Evolutionary conservation across 2,797 vertebrate genomes (phyloP), one percentile per base, ranked within the genome.

Genomic region (Gymnopithys bicolor): DNA sequence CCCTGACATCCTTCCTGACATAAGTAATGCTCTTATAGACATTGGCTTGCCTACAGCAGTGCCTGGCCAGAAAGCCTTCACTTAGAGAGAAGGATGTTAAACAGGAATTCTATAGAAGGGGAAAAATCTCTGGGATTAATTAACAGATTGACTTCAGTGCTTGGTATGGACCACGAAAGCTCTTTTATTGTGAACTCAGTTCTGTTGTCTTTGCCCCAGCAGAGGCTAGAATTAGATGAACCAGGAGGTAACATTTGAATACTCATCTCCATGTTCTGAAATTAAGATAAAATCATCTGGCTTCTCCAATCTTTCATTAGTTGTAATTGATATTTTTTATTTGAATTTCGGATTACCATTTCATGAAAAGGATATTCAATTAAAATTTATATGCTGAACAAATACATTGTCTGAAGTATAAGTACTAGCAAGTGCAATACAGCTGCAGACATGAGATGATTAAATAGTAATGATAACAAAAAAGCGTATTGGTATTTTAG

Each of bases 401-500:
- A 33, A 24, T 35, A 64, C 30, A 68, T 71, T 79, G 19, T 10
- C 23, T 89, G 48, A 81, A 66, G 58, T 24, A 33, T n/a, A 58
- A 82, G 18, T 48, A 43, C 22, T 66, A 70, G 7, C 10, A 79
- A 58, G 5, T 13, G 2, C 13, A 73, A 15, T 66, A 51, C 7
- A 60, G 75, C 7, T 56, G 28, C 64, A 88, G 2, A 22, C 7
- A 13, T 39, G 15, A 84, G 28, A 33, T 39, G 67, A 66, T 62
- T 62, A 76, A 53, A 73, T 18, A 60, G 6, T 10, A 64, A 60
- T 51, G 22, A 43, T 58, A 56, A 37, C 6, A 67, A 88, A 82
- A 60, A 77, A 33, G 1, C 0, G 1, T 48, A 39, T 21, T 17
- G 11, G 2, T 43, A 13, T 49, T n/a, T 70, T 60, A 45, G 2